phyloP scores from a whole-genome alignment of 2,797 vertebrate genomes.

The Sciurus carolinensis region DNA sequence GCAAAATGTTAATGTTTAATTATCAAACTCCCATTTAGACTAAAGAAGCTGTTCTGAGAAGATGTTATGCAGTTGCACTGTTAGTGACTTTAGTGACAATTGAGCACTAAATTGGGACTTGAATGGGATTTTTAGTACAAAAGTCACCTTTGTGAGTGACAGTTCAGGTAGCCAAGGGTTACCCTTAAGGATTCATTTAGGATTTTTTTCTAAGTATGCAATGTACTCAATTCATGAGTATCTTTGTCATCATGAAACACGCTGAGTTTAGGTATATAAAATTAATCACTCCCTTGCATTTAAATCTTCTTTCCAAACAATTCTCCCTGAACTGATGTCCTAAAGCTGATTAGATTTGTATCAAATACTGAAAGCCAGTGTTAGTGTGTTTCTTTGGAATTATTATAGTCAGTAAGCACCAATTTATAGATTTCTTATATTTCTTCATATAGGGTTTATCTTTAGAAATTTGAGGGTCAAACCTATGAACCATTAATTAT shows the following conservation, averaged over 20 bases:
- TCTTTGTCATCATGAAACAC: constrained; percentile 51
- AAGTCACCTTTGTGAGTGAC: constrained; percentile 88
- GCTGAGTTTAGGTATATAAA: constrained; percentile 50
- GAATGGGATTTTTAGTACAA: constrained; percentile 87
- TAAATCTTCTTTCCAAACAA: constrained; percentile 56
- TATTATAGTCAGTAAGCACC: neutral
- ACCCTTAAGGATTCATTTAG: constrained; percentile 58
- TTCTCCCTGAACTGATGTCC: neutral
- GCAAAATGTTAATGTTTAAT: constrained; percentile 78
- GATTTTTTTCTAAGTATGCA: constrained; percentile 59
- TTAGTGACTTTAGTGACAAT: constrained; percentile 86
- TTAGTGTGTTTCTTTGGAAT: constrained; percentile 9
- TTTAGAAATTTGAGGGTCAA: constrained; percentile 56
- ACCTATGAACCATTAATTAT: constrained; percentile 5
- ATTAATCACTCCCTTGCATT: constrained; percentile 41
- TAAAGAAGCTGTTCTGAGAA: constrained; percentile 76
- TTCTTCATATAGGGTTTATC: neutral
- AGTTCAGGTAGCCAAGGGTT: constrained; percentile 60
- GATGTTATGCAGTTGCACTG: constrained; percentile 81
- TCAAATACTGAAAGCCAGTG: constrained; percentile 26
- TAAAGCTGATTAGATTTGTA: constrained; percentile 48
- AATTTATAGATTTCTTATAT: constrained; percentile 7
- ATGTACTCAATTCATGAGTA: constrained; percentile 59
- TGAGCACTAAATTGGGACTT: constrained; percentile 85
- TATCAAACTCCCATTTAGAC: constrained; percentile 77